phyloP scores from a whole-genome alignment of 2,888 invertebrate genomes.

The Apoda limacodes region DNA sequence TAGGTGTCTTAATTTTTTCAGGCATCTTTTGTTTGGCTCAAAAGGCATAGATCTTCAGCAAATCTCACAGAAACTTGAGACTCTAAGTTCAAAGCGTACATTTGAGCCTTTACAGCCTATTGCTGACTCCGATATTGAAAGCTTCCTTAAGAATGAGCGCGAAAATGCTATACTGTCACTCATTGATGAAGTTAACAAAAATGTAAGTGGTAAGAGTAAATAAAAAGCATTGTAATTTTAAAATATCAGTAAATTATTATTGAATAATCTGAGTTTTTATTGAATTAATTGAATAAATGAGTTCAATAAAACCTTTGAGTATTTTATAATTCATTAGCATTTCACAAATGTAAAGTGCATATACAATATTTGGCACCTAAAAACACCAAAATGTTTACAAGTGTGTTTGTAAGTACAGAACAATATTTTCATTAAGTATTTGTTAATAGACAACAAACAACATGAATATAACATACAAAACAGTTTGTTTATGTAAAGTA shows the following conservation, averaged over 20 bases:
- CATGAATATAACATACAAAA: too few relatives aligned
- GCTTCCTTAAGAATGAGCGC: constrained; percentile 91
- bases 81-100: constrained; percentile 86
- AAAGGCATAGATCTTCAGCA: constrained; percentile 95
- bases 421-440: too few relatives aligned
- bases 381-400: too few relatives aligned
- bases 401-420: too few relatives aligned
- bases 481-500: too few relatives aligned
- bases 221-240: background rate
- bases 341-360: too few relatives aligned
- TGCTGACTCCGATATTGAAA: constrained; percentile 90
- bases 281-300: too few relatives aligned
- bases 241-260: background rate
- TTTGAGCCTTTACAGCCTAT: constrained; percentile 92
- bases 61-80: constrained; percentile 90
- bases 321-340: too few relatives aligned
- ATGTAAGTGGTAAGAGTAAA: constrained; percentile 78
- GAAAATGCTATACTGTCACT: constrained; percentile 93
- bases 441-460: too few relatives aligned
- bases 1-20: constrained; percentile 41
- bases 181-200: constrained; percentile 89
- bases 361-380: too few relatives aligned
- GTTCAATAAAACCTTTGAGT: too few relatives aligned
- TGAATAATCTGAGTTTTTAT: too few relatives aligned
- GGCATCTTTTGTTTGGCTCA: constrained; percentile 90